Evolutionary conservation across 2,113 vertebrate species (phyloP).

Genomic region (Alouatta palliata): DNA sequence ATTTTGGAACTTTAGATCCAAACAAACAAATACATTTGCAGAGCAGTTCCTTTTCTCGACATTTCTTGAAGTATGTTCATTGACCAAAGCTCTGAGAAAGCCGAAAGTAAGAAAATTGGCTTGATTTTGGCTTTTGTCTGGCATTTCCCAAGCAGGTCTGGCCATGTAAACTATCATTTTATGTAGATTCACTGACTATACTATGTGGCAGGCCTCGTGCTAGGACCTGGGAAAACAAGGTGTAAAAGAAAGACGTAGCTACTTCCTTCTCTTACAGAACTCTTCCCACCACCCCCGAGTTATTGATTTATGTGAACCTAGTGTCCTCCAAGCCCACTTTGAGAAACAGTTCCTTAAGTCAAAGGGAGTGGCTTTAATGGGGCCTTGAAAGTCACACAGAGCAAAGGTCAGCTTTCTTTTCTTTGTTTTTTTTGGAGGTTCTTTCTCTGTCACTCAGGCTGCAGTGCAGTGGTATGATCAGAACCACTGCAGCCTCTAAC

Average conservation of each 20-base stretch:
- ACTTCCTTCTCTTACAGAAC: too few species aligned
- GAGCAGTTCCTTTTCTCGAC: too few species aligned
- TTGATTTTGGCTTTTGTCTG: not conserved
- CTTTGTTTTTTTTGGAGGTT: too few species aligned
- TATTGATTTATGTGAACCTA: not conserved
- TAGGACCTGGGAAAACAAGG: not conserved
- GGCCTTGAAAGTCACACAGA: not conserved
- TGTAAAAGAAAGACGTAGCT: not conserved
- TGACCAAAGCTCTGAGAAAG: not conserved
- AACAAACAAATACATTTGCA: not conserved
- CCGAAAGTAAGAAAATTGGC: not conserved
- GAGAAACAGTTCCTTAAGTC: not conserved
- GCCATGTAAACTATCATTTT: too few species aligned
- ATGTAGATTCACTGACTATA: not conserved
- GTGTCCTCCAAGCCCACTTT: not conserved
- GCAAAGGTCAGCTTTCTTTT: too few species aligned
- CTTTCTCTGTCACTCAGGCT: too few species aligned
- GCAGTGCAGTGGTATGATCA: too few species aligned
- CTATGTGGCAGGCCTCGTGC: not conserved
- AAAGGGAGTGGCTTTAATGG: not conserved
- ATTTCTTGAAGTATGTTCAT: not conserved
- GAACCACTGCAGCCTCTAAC: too few species aligned
- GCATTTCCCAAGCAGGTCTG: not conserved
- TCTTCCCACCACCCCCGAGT: too few species aligned
- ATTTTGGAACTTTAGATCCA: not conserved